Evolutionary conservation across 2,797 vertebrate genomes (phyloP).

Genomic region (Sebastolobus altivelis): DNA sequence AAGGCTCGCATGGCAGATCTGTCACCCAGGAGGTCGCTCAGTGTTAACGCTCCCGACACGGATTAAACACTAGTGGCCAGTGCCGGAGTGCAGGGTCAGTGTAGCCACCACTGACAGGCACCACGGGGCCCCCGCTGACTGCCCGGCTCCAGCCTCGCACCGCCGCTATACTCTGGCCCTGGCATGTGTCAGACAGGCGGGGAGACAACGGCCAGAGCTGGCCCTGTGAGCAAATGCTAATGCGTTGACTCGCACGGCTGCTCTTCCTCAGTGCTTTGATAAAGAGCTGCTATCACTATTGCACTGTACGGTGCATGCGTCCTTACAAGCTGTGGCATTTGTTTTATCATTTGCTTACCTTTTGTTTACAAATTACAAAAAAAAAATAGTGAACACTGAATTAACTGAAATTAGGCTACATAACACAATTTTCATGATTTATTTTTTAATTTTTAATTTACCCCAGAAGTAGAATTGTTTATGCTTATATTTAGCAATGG

Average conservation of each 20-base stretch:
- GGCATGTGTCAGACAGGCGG: slow-evolving; percentile 81
- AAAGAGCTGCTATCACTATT: slow-evolving; percentile 58
- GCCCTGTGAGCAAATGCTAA: slow-evolving; percentile 77
- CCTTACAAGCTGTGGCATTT: slow-evolving; percentile 36
- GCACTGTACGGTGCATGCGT: slow-evolving; percentile 21
- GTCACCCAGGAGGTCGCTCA: slow-evolving; percentile 93
- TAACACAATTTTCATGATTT: background rate
- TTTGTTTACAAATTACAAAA: slow-evolving; percentile 33
- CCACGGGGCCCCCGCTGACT: slow-evolving; percentile 78
- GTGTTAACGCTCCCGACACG: slow-evolving; percentile 96
- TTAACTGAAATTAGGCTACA: background rate
- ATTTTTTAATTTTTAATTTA: slow-evolving; percentile 6
- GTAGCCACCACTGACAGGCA: slow-evolving; percentile 86
- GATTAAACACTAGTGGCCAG: slow-evolving; percentile 94
- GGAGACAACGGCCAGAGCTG: slow-evolving; percentile 71
- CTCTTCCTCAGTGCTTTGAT: slow-evolving; percentile 63
- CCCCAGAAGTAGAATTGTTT: background rate
- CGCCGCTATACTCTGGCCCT: slow-evolving; percentile 69
- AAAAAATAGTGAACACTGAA: background rate
- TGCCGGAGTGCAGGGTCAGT: slow-evolving; percentile 85
- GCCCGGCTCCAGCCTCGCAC: slow-evolving; percentile 65
- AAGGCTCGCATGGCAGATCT: slow-evolving; percentile 93
- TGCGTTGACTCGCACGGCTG: slow-evolving; percentile 58
- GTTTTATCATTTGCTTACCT: slow-evolving; percentile 24
- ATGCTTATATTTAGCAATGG: slow-evolving; percentile 4